phyloP scores from a whole-genome alignment of 2,797 vertebrate species.

The Florisuga fusca region DNA sequence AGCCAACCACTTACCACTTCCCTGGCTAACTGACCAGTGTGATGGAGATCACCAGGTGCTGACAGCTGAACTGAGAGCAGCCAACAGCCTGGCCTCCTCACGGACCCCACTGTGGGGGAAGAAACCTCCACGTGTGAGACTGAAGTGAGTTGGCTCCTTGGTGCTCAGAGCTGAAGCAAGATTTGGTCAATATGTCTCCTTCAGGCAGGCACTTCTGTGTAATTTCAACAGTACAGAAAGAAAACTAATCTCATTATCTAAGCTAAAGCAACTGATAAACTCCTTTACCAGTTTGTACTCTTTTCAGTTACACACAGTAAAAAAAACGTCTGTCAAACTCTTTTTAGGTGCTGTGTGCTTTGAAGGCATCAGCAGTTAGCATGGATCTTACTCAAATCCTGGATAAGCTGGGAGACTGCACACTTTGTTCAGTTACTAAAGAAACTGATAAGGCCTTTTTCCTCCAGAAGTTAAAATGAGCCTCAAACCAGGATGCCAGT shows the following conservation, averaged over 20 bases:
- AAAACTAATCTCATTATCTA: not conserved
- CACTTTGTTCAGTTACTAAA: not conserved
- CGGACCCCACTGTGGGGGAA: not conserved
- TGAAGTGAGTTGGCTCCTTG: not conserved
- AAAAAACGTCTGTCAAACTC: not conserved
- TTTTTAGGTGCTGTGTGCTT: not conserved
- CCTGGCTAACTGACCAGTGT: not conserved
- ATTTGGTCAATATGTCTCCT: not conserved
- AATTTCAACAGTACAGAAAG: not conserved
- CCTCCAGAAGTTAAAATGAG: not conserved
- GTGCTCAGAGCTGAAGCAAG: not conserved
- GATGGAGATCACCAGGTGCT: fast-evolving
- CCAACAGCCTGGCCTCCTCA: fast-evolving
- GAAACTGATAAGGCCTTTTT: not conserved
- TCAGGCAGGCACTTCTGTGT: not conserved
- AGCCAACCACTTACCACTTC: not conserved
- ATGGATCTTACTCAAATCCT: not conserved
- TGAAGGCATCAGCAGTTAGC: not conserved
- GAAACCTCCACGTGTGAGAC: fast-evolving
- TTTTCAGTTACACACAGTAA: not conserved
- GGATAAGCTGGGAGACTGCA: not conserved
- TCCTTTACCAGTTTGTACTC: not conserved
- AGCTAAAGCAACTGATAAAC: not conserved
- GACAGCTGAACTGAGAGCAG: not conserved
- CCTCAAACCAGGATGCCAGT: not conserved